Evolutionary conservation across 1,140 invertebrate species (phyloP).

Genomic region (Halictus rubicundus): DNA sequence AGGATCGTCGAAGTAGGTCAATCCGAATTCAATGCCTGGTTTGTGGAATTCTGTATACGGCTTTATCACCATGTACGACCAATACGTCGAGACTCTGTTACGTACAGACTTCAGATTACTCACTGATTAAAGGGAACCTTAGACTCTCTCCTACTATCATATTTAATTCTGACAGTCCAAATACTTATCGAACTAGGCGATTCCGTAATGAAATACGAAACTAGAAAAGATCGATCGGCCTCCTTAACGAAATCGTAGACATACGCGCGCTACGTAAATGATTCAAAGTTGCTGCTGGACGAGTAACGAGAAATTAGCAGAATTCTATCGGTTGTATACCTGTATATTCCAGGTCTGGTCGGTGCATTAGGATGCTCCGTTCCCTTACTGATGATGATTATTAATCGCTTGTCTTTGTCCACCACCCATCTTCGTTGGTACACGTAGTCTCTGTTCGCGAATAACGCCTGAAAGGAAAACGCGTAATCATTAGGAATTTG

Average conservation of each 20-base stretch:
- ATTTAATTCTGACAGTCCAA: conserved; percentile 18
- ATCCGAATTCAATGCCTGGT: conserved; percentile 90
- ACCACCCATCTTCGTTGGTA: conserved; percentile 88
- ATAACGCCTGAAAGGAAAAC: conserved; percentile 83
- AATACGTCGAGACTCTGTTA: conserved; percentile 87
- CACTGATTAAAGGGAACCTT: conserved; percentile 12
- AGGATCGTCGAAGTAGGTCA: conserved; percentile 94
- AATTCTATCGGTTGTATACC: conserved; percentile 81
- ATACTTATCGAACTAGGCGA: conserved; percentile 27
- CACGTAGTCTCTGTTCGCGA: conserved; percentile 93
- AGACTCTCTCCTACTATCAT: conserved; percentile 12
- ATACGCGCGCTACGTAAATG: not conserved
- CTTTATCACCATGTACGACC: conserved; percentile 93
- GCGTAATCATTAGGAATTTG: conserved; percentile 12
- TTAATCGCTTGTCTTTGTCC: conserved; percentile 80
- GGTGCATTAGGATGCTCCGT: conserved; percentile 84
- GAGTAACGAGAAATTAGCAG: not conserved
- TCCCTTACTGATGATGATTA: conserved; percentile 84
- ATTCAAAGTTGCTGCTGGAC: not conserved
- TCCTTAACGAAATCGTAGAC: conserved; percentile 4
- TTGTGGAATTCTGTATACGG: conserved; percentile 84
- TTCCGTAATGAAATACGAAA: conserved; percentile 36
- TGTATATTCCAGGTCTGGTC: conserved; percentile 81
- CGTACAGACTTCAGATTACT: conserved; percentile 51
- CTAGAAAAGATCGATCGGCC: conserved; percentile 11